These are phyloP conservation scores for Ahaetulla prasina DNA, from an alignment of 2,113 vertebrate genomes.

Conservation along the genomic window DNA sequence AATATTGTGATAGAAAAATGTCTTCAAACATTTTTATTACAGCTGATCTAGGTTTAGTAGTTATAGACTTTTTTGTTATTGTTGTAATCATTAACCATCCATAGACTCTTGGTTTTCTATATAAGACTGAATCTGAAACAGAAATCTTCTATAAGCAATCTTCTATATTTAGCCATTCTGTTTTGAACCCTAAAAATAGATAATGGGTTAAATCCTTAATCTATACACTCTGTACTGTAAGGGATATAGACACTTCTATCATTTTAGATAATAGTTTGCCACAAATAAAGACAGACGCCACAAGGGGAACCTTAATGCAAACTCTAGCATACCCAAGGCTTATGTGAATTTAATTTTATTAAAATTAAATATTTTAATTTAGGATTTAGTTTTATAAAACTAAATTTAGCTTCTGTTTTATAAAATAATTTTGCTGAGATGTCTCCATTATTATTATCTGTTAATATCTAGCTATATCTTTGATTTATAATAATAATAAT, in stretches of 20 bases:
- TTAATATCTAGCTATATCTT: not conserved
- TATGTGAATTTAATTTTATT: no score
- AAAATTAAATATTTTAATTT: no score
- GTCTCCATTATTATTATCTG: not conserved
- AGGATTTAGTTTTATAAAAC: not conserved
- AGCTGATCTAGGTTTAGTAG: not conserved
- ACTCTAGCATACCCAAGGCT: not conserved
- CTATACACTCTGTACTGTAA: not conserved
- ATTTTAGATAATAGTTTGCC: not conserved
- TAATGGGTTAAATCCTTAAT: not conserved
- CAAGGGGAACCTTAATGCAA: not conserved
- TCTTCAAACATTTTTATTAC: not conserved
- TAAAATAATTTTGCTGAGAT: not conserved
- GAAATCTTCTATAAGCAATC: conserved; percentile 17
- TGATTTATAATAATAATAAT: not conserved
- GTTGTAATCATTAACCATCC: not conserved
- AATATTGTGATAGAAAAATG: conserved; percentile 2
- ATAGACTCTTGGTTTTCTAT: conserved; percentile 10
- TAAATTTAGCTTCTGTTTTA: not conserved
- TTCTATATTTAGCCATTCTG: not conserved
- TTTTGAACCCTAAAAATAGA: not conserved
- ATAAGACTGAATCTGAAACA: not conserved
- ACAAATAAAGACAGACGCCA: not conserved
- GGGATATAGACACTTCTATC: not conserved
- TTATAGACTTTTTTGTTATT: not conserved